A percentile compares a stretch with the other conserved stretches of the same genome.
Conservation (phyloP, 2,113 vertebrate genomes). For the Coptodon rendalli region DNA sequence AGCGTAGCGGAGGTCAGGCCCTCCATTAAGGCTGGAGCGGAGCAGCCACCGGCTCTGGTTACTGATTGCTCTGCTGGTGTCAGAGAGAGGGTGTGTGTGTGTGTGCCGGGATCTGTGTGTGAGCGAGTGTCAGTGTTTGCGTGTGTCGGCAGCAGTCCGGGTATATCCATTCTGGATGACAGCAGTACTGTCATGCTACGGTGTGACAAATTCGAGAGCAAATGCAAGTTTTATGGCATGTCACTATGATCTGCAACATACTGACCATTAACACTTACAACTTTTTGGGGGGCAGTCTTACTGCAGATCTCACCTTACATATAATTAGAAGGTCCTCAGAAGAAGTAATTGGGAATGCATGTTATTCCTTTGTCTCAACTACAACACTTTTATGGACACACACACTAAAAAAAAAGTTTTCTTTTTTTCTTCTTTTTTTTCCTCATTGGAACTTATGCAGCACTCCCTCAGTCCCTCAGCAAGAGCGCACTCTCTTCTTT, state of each 20-base stretch:
- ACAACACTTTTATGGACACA: not conserved
- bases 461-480: not conserved
- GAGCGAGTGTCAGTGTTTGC: not conserved
- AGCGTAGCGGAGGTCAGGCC: constrained; percentile 62
- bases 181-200: not conserved
- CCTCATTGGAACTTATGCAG: not conserved
- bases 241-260: not conserved
- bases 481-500: constrained; percentile 1
- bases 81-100: not conserved
- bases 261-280: constrained; percentile 1
- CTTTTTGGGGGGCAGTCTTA: not conserved
- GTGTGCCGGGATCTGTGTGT: not conserved
- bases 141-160: constrained; percentile 1
- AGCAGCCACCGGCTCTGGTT: constrained; percentile 51
- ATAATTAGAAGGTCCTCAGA: constrained; percentile 21
- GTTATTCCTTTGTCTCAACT: constrained; percentile 8
- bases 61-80: constrained; percentile 42
- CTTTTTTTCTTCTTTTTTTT: not conserved
- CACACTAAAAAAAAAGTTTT: not conserved
- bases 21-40: constrained; percentile 64
- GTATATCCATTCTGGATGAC: constrained; percentile 21
- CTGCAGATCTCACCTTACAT: not conserved
- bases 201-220: not conserved
- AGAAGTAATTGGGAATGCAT: not conserved
- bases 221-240: not conserved